Base-by-base conservation (phyloP, 2,888 invertebrate genomes). In the Parnassius orleans region DNA sequence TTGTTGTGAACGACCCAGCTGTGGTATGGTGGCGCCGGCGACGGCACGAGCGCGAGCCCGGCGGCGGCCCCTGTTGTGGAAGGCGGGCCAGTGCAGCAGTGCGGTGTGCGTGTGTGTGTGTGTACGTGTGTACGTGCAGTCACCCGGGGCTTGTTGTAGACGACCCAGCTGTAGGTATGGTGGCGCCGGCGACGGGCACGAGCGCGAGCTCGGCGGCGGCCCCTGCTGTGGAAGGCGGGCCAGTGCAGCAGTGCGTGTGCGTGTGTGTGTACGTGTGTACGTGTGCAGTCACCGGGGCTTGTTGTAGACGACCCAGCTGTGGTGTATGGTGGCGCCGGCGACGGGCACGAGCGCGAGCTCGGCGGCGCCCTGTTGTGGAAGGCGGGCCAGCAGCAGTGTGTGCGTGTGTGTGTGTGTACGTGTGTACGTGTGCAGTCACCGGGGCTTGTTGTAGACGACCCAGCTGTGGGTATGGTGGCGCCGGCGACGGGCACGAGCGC, bases 161-260 rank as follows among this genome's bases (percentile, higher is more conserved):
- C 94, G 73, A 98, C 96, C 98, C 98, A 98, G 1, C 97, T 96
- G 10, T 97, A 96, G 77, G 96, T 2, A 98, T 95, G 76, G 95
- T 94, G 66, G 93, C 89, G 0, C 96, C 95, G 61, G 94, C 93
- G 60, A 83, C 78, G 0, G 96, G 95, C 33, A 95, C 95, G 57
- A 97, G 93, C 63, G 95, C 93, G 9, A 98, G 88, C 0, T 98
- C 98, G 15, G 98, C 96, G 0, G 98, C 98, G 0, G 98, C 97
- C 1, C 98, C 98, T n/a, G 80, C 98, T 98, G 85, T 99, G 99
- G 84, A 99, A 99, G 68, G 95, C 91, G 0, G 98, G 98, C 98
- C 99, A 99, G 63, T 95, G 84, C 74, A 95, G 95, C 14, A n/a
- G 7, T 33, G 5, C 7, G 1, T n/a, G n/a, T n/a, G n/a, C n/a